Evolutionary conservation across 2,888 invertebrate genomes (phyloP).

Genomic region (Trachelus stipa): DNA sequence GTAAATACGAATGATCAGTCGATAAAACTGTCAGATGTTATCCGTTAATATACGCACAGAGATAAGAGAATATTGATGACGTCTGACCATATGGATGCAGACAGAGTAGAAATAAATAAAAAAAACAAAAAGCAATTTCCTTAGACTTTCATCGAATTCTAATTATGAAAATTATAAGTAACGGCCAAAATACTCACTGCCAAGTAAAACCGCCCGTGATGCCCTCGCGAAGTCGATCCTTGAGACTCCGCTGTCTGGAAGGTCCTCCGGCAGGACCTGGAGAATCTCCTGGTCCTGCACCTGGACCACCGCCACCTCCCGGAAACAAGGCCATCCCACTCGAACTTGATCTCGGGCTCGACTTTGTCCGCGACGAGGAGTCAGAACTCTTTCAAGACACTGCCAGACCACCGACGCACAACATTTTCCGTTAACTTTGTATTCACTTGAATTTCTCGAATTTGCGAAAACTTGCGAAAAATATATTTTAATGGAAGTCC

Average conservation of each 20-base stretch:
- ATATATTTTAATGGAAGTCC: neutral
- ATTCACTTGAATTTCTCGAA: neutral
- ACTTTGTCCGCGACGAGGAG: neutral
- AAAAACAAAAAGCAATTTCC: too few species aligned
- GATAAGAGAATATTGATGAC: neutral
- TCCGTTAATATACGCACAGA: neutral
- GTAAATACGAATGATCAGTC: neutral
- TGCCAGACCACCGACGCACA: neutral
- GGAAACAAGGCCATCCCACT: constrained; percentile 56
- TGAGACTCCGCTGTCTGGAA: constrained; percentile 80
- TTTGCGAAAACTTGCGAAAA: neutral
- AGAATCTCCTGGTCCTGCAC: constrained; percentile 15
- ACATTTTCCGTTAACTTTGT: neutral
- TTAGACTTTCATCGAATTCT: neutral
- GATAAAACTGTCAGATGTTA: neutral
- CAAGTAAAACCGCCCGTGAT: constrained; percentile 83
- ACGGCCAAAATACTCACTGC: constrained; percentile 76
- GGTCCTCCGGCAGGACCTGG: constrained; percentile 65
- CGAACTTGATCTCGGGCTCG: neutral
- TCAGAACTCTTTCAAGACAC: neutral
- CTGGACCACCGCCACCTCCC: constrained; percentile 32
- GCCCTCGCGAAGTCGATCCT: constrained; percentile 82
- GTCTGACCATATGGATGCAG: neutral
- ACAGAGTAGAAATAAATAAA: neutral
- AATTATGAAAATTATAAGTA: neutral